Evolutionary conservation across 2,113 vertebrate species (phyloP), one percentile per base, ranked within the genome.

Genomic region (Bambusicola thoracicus): DNA sequence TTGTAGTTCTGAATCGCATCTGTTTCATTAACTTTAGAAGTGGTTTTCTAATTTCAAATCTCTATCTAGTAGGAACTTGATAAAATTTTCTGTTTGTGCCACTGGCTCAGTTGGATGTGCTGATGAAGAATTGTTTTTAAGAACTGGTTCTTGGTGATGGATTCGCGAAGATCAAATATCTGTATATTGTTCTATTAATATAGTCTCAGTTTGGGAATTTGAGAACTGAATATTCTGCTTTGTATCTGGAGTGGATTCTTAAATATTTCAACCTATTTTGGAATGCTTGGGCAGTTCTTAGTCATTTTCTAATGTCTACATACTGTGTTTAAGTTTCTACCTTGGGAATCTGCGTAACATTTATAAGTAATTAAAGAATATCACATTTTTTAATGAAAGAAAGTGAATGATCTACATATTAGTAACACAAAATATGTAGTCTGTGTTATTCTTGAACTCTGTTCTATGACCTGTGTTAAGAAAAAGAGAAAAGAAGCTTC

Each of bases 21-120:
- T 87, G 41, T 73, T 67, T 81, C 87, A 86, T 90, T 81, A 91
- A 90, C 85, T 91, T 94, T 92, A 92, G 34, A 93, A 92, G 30
- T 72, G 14, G 3, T n/a, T 92, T 94, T 92, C 81, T 94, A 78
- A 90, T 91, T 93, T 94, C 87, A 90, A 85, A 92, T 8, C 63
- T 93, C 44, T 43, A 4, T 87, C 74, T 87, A n/a, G 55, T 38
- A 74, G 72, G 85, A 93, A 70, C 25, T 0, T 32, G 70, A 36
- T 70, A 6, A 77, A 80, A 53, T 74, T 30, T 66, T 68, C 68
- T 70, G 6, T 67, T 91, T 56, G 8, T 61, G 56, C 22, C 63
- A 8, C 63, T 73, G 48, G 51, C 48, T 87, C 8, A 8, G 25
- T 11, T 61, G 27, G 41, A 87, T 53, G 41, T n/a, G 68, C 11